Percentiles rank a stretch among this genome's conserved stretches.
Conservation (phyloP, 2,888 invertebrate genomes). For the Yponomeuta sedellus region DNA sequence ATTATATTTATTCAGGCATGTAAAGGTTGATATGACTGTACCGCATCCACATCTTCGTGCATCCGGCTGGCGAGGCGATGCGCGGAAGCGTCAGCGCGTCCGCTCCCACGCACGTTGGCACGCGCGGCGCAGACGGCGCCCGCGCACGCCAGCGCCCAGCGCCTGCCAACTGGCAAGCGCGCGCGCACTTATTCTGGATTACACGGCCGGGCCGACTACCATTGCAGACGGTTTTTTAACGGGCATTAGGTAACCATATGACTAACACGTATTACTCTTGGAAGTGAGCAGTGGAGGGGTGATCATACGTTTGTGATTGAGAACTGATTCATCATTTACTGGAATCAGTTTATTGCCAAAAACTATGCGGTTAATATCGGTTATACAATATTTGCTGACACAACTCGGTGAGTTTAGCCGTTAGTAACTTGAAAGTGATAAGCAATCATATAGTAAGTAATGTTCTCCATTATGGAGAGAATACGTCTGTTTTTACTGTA, state of each 20-base stretch:
- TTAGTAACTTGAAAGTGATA: too few species aligned
- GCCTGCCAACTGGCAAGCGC: conserved; percentile 17
- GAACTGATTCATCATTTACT: too few species aligned
- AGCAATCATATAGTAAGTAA: too few species aligned
- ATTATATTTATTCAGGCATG: too few species aligned
- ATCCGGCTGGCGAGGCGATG: conserved; percentile 25
- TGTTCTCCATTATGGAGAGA: background rate
- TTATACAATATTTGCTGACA: too few species aligned
- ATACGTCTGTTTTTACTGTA: background rate
- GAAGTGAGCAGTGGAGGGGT: background rate
- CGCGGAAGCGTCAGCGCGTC: conserved; percentile 55
- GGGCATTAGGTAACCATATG: background rate
- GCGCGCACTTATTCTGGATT: conserved; percentile 9
- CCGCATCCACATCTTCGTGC: conserved; percentile 34
- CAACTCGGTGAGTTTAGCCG: too few species aligned
- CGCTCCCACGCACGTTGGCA: conserved; percentile 65
- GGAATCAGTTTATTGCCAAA: too few species aligned
- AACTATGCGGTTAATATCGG: too few species aligned
- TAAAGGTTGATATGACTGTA: background rate
- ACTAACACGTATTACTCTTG: background rate
- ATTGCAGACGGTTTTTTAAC: conserved; percentile 17
- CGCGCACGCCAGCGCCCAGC: conserved; percentile 28
- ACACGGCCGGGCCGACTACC: conserved; percentile 21
- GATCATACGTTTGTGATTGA: too few species aligned
- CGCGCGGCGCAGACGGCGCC: conserved; percentile 32